Evolutionary conservation across 2,113 vertebrate species (phyloP).

Genomic region (Sinocyclocheilus anshuiensis): DNA sequence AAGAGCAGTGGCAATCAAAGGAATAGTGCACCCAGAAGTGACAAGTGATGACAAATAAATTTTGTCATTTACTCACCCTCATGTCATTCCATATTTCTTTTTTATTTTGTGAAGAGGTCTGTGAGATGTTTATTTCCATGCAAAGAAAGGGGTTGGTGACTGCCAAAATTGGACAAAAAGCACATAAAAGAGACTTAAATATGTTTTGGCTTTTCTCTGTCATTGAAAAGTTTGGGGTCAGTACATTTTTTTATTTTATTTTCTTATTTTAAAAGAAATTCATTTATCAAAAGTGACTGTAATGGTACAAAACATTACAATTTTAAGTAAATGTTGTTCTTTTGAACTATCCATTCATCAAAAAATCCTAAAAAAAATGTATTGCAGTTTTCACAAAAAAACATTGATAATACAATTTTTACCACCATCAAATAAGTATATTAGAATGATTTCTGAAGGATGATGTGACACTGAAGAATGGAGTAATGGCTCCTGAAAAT

Average conservation of each 20-base stretch:
- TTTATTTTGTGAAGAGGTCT: background rate
- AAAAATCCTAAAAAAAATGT: background rate
- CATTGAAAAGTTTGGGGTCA: background rate
- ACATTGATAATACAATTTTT: too few relatives aligned
- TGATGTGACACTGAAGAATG: background rate
- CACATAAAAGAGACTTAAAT: background rate
- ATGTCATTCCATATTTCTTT: conserved; percentile 3
- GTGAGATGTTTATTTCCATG: background rate
- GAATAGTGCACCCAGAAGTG: background rate
- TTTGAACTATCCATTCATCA: background rate
- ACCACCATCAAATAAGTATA: background rate
- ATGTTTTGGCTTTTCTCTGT: too few relatives aligned
- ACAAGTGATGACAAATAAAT: background rate
- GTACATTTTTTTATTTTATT: too few relatives aligned
- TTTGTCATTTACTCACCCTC: background rate
- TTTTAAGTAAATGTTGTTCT: background rate
- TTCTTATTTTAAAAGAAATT: too few relatives aligned
- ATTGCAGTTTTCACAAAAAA: too few relatives aligned
- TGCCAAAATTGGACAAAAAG: background rate
- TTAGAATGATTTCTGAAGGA: background rate
- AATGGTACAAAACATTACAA: background rate
- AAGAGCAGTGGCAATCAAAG: conserved; percentile 7
- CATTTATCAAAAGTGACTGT: background rate
- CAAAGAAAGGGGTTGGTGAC: background rate
- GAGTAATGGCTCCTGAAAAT: background rate